Percentiles rank a stretch among this genome's conserved stretches.
These are phyloP conservation scores for Orbicella faveolata DNA, from an alignment of 64 coral and sea anemone species.

Conservation along the genomic window DNA sequence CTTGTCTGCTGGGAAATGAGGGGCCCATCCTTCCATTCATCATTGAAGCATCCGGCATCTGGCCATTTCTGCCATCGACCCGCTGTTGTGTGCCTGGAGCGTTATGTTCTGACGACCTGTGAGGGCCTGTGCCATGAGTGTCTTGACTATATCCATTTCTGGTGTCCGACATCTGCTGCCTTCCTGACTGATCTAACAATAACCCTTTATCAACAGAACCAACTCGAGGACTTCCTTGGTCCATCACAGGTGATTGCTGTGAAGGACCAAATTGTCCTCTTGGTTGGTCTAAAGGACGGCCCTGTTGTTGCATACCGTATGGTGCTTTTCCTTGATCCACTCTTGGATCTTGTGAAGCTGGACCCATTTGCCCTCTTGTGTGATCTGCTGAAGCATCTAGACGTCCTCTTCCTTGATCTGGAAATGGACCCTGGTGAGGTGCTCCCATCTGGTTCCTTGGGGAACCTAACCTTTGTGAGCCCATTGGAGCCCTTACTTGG, in stretches of 20 bases:
- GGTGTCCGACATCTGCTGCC: neutral
- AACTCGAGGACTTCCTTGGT: slow-evolving; percentile 19
- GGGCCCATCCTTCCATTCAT: slow-evolving; percentile 7
- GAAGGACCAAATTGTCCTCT: slow-evolving; percentile 11
- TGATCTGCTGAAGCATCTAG: neutral
- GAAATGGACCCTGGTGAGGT: neutral
- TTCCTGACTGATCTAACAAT: neutral
- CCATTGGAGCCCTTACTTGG: neutral
- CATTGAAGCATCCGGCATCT: neutral
- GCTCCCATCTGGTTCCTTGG: slow-evolving; percentile 1
- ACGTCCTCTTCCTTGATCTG: slow-evolving; percentile 12
- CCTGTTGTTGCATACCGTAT: slow-evolving; percentile 1
- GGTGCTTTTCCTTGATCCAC: slow-evolving; percentile 9
- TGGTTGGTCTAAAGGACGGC: slow-evolving; percentile 1
- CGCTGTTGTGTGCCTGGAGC: neutral
- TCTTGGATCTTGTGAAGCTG: slow-evolving; percentile 5
- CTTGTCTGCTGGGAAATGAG: neutral
- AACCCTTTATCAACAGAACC: slow-evolving; percentile 13
- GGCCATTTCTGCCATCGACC: neutral
- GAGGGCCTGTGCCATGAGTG: neutral
- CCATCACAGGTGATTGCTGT: neutral
- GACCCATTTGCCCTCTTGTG: neutral
- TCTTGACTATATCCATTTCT: slow-evolving; percentile 25
- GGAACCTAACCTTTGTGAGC: slow-evolving; percentile 1
- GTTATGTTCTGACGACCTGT: slow-evolving; percentile 15